These are phyloP conservation scores for Exephanes ischioxanthus DNA, from an alignment of 2,888 invertebrate genomes.

Conservation along the genomic window DNA sequence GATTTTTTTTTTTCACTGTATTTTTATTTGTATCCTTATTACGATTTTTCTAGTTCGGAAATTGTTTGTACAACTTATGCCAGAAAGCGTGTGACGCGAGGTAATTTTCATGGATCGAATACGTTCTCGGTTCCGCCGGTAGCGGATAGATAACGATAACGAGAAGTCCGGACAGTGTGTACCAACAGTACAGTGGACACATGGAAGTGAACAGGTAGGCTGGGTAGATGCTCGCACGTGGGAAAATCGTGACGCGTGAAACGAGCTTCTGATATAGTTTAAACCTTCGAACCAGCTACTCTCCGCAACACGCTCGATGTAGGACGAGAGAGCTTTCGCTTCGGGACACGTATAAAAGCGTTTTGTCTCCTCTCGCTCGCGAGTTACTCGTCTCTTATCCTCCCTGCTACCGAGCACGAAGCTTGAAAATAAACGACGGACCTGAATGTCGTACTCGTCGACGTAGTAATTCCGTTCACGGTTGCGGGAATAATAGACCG, in stretches of 20 bases:
- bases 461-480: constrained; percentile 59
- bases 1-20: no score
- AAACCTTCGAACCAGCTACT: constrained; percentile 21
- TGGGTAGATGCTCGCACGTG: constrained; percentile 37
- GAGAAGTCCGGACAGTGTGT: constrained; percentile 1
- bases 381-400: constrained; percentile 21
- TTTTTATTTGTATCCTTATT: no score
- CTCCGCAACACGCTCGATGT: constrained; percentile 24
- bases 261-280: constrained; percentile 48
- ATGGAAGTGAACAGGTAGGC: constrained; percentile 20
- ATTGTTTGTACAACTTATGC: constrained; percentile 8
- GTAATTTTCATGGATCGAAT: constrained; percentile 31
- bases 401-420: background rate
- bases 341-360: constrained; percentile 50
- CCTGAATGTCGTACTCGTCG: constrained; percentile 55
- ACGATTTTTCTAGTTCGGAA: constrained; percentile 22
- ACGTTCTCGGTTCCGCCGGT: background rate
- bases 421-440: constrained; percentile 51
- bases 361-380: constrained; percentile 52
- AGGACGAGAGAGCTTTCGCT: constrained; percentile 55
- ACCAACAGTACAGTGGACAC: background rate
- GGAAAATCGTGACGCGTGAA: constrained; percentile 55
- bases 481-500: constrained; percentile 56
- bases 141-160: constrained; percentile 39
- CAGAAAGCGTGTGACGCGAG: constrained; percentile 2